Evolutionary conservation across 2,888 invertebrate species (phyloP).

Genomic region (Andrena bicolor): DNA sequence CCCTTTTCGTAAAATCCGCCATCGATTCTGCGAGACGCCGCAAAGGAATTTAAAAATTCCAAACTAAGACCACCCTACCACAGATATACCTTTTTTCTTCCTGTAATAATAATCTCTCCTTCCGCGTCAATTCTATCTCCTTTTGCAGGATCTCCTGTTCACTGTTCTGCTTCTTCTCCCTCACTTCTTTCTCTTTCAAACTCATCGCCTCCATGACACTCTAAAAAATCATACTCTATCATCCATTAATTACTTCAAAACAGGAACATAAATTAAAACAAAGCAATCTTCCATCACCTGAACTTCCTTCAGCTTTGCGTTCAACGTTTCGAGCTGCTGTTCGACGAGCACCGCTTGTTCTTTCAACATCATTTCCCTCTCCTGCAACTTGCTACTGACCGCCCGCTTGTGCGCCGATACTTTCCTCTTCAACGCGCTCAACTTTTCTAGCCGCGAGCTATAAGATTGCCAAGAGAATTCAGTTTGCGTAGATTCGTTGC

Average conservation of each 20-base stretch:
- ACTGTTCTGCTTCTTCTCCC: slow-evolving; percentile 72
- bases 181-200: slow-evolving; percentile 76
- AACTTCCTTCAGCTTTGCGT: slow-evolving; percentile 78
- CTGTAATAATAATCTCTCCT: slow-evolving; percentile 77
- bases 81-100: slow-evolving; percentile 78
- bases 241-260: neutral
- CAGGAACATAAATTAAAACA: neutral
- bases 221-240: slow-evolving; percentile 61
- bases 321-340: slow-evolving; percentile 75
- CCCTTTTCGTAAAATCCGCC: too few species aligned
- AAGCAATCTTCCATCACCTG: slow-evolving; percentile 66
- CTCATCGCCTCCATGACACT: slow-evolving; percentile 74
- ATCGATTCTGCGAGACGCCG: too few species aligned
- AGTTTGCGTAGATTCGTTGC: slow-evolving; percentile 69
- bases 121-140: slow-evolving; percentile 77
- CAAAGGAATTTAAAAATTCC: too few species aligned
- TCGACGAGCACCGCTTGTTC: slow-evolving; percentile 76
- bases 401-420: slow-evolving; percentile 77
- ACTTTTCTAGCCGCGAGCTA: slow-evolving; percentile 32
- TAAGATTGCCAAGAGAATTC: slow-evolving; percentile 46
- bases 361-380: slow-evolving; percentile 78
- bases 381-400: slow-evolving; percentile 74
- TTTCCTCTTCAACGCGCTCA: slow-evolving; percentile 74
- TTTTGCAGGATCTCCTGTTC: slow-evolving; percentile 75
- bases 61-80: too few species aligned